Evolutionary conservation across 2,113 vertebrate genomes (phyloP).

Genomic region (Carlito syrichta): DNA sequence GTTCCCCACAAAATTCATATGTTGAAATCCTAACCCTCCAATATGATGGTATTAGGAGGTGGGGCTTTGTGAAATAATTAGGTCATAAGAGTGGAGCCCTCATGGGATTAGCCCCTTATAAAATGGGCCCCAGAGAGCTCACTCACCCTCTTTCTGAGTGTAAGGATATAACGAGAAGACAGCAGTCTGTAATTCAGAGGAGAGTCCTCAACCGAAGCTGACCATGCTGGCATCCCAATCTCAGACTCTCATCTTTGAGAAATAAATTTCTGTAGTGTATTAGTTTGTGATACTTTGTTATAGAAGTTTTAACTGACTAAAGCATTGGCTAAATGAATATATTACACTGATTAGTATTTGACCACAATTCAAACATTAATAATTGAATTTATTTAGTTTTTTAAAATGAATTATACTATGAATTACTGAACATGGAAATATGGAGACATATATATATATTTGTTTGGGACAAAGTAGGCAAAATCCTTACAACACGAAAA

Average conservation of each 20-base stretch:
- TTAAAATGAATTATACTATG: background rate
- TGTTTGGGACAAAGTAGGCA: background rate
- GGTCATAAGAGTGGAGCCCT: background rate
- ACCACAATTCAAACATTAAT: background rate
- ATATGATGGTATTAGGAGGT: background rate
- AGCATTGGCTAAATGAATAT: background rate
- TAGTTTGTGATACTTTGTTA: background rate
- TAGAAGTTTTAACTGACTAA: background rate
- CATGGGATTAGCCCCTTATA: background rate
- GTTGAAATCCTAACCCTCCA: background rate
- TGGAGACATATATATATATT: background rate
- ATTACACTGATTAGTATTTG: background rate
- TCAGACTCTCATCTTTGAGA: background rate
- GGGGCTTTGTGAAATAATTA: background rate
- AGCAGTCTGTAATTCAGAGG: background rate
- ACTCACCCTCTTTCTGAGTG: background rate
- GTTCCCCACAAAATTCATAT: background rate
- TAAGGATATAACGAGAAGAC: background rate
- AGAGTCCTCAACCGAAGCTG: background rate
- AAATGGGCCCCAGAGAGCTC: background rate
- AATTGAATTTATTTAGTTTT: background rate
- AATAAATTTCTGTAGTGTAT: background rate
- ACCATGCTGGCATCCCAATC: background rate
- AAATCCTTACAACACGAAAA: background rate
- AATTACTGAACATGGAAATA: background rate